Evolutionary conservation across 2,797 vertebrate genomes (phyloP), one percentile per base, ranked within the genome.

Genomic region (Bucorvus abyssinicus): DNA sequence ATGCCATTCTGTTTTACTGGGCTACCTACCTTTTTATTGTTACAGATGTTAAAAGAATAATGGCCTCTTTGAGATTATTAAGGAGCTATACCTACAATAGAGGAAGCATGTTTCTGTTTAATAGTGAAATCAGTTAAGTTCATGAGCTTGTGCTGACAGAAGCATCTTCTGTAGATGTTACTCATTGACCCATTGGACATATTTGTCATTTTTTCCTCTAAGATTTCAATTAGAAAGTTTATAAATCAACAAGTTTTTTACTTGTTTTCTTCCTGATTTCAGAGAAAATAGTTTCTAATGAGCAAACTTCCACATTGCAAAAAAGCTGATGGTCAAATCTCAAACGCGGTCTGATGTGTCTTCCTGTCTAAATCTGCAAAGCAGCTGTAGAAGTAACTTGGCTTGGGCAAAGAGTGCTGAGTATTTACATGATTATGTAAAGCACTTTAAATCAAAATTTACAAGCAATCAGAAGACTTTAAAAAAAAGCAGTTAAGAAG

Each of bases 391-490:
- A 94, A 88, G 80, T 90, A 91, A 91, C 90, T 94, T 94, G 91
- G 55, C 87, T 90, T 63, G 63, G 21, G 76, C 79, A 70, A 93
- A 76, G 87, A 60, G 67, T 91, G 77, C 45, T 70, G 92, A 90
- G 85, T 90, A 96, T 96, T 95, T 96, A 93, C 85, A 86, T 94
- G 91, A 96, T 97, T 97, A 92, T 4, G 2, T 97, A 96, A 97
- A 90, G 89, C 78, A 89, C 88, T 95, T 95, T 93, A 96, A 95
- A 95, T 96, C 77, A 94, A 94, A 97, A 97, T 93, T 93, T 95
- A 84, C 90, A 95, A 96, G 94, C 86, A 97, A 97, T 97, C 96
- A 96, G 94, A 95, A 93, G 87, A 84, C 85, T 89, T 87, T 7
- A 97, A 94, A 94, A 95, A 93, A 96, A 82, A 59, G 67, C 59